These are phyloP conservation scores for Lepus oiostolus DNA, from an alignment of 2,797 vertebrate species.

Conservation along the genomic window DNA sequence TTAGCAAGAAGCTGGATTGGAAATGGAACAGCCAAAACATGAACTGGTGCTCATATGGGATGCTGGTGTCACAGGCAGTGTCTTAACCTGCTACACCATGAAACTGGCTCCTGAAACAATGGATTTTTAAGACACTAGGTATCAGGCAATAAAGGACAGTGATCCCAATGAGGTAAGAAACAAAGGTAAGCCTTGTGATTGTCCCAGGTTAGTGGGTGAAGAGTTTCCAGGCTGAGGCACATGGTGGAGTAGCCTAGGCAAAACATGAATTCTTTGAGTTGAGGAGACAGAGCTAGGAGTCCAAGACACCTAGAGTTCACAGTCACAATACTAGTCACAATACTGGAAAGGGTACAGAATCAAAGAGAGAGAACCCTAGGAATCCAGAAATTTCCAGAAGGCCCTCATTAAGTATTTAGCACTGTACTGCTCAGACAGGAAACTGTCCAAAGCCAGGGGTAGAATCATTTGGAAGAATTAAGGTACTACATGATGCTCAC, in stretches of 20 bases:
- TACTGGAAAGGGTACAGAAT: neutral
- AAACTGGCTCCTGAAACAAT: no score
- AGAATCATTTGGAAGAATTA: constrained; percentile 15
- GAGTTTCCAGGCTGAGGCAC: neutral
- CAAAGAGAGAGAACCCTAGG: neutral
- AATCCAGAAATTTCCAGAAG: neutral
- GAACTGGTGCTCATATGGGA: no score
- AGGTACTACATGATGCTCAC: neutral
- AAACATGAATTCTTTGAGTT: neutral
- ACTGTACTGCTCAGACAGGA: neutral
- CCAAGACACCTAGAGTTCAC: neutral
- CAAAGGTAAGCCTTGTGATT: constrained; percentile 25
- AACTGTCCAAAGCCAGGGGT: neutral
- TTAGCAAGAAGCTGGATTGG: no score
- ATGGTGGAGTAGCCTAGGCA: neutral
- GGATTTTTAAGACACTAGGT: constrained; percentile 25
- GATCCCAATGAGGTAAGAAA: neutral
- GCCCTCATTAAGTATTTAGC: neutral
- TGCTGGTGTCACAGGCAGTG: no score
- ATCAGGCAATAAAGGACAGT: neutral
- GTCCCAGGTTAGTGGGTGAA: neutral
- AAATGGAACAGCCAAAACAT: no score
- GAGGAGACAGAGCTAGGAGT: neutral
- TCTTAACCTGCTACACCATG: no score
- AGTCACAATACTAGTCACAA: neutral